Evolutionary conservation across 2,797 vertebrate genomes (phyloP).

Genomic region (Eulemur rubriventer): DNA sequence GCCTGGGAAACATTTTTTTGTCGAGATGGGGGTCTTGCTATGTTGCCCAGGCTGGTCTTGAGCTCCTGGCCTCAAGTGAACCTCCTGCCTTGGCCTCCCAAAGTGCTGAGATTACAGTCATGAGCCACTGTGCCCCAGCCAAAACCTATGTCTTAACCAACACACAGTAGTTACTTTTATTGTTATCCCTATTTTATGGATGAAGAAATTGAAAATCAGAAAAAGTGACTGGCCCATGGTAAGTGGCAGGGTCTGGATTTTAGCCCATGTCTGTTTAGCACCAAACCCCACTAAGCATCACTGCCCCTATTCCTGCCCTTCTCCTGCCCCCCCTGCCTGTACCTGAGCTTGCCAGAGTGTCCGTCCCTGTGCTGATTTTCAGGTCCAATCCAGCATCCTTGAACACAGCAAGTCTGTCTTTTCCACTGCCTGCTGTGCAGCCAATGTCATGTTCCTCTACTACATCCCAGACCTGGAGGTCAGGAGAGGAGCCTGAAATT

Average conservation of each 20-base stretch:
- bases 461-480: conserved; percentile 86
- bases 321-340: not conserved
- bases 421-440: conserved; percentile 87
- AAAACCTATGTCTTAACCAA: not conserved
- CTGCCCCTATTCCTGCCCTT: not conserved
- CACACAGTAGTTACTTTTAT: not conserved
- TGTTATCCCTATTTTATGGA: not conserved
- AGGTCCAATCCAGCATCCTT: conserved; percentile 87
- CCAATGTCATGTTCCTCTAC: conserved; percentile 88
- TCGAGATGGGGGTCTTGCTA: too few species aligned
- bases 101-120: too few species aligned
- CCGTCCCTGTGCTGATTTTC: conserved; percentile 76
- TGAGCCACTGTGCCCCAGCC: not conserved
- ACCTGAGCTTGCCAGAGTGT: conserved; percentile 80
- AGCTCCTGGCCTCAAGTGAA: too few species aligned
- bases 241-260: not conserved
- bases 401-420: conserved; percentile 74
- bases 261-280: not conserved
- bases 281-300: not conserved
- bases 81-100: too few species aligned
- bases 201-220: not conserved
- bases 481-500: not conserved
- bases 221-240: not conserved
- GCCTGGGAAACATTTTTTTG: too few species aligned
- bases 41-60: too few species aligned